Conservation (phyloP, 1,140 invertebrate species). For the Drosophila insularis region DNA sequence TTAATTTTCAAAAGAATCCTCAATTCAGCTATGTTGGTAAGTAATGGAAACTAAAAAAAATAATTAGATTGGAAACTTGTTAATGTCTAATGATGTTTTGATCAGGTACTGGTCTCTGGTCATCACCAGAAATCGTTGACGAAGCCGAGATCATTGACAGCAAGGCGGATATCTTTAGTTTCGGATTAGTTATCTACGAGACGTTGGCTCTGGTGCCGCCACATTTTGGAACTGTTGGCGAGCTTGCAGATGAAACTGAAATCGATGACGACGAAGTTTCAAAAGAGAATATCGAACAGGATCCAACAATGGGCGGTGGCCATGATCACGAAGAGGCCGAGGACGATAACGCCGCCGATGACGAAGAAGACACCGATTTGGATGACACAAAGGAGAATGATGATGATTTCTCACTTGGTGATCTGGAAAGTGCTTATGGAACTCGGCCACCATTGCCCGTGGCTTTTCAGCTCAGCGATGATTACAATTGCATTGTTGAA, state of each 20-base stretch:
- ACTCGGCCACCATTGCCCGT: conserved; percentile 87
- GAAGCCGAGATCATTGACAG: conserved; percentile 85
- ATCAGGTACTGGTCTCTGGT: conserved; percentile 89
- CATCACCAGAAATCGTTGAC: conserved; percentile 88
- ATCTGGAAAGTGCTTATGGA: conserved; percentile 82
- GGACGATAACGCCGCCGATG: not conserved
- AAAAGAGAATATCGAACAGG: conserved; percentile 7
- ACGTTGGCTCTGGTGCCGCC: conserved; percentile 89
- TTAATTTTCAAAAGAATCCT: conserved; percentile 84
- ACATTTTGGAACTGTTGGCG: conserved; percentile 83
- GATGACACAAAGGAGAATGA: conserved; percentile 52
- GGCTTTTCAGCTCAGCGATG: conserved; percentile 84
- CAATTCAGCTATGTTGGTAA: conserved; percentile 84
- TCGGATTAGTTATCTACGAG: conserved; percentile 91
- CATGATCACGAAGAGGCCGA: conserved; percentile 31
- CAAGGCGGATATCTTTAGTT: conserved; percentile 91
- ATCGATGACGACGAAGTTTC: conserved; percentile 17
- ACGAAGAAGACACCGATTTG: not conserved
- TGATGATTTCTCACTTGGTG: conserved; percentile 24
- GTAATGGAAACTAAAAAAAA: not conserved
- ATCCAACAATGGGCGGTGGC: not conserved
- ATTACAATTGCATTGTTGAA: conserved; percentile 87
- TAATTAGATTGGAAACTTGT: not conserved
- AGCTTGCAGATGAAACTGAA: conserved; percentile 26
- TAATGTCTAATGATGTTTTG: not conserved